These are phyloP conservation scores for Margarornis squamiger DNA, from an alignment of 2,797 vertebrate species.

Conservation along the genomic window DNA sequence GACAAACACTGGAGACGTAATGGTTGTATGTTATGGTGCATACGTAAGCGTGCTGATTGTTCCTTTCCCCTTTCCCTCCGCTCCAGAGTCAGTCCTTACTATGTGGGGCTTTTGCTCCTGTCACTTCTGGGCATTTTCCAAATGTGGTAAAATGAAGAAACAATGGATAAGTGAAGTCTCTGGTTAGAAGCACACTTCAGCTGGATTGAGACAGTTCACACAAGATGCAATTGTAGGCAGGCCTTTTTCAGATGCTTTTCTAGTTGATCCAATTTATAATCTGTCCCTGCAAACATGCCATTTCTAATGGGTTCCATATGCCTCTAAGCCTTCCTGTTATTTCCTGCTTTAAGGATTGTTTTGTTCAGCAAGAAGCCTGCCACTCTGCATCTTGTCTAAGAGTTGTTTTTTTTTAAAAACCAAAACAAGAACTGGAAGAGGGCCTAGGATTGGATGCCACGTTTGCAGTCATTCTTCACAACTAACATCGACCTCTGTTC, in stretches of 20 bases:
- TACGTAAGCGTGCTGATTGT: fast-evolving
- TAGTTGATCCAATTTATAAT: slow-evolving; percentile 62
- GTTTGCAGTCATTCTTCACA: slow-evolving; percentile 14
- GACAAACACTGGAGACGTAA: not conserved
- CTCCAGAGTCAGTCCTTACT: not conserved
- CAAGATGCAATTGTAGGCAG: slow-evolving; percentile 1
- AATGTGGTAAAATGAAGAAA: not conserved
- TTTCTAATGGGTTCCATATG: slow-evolving; percentile 67
- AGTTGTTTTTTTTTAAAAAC: not conserved
- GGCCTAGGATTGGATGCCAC: not conserved
- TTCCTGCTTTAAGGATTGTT: slow-evolving; percentile 34
- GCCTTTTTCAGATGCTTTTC: slow-evolving; percentile 48
- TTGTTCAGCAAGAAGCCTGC: slow-evolving; percentile 54
- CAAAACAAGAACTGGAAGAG: slow-evolving; percentile 40
- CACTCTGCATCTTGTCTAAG: slow-evolving; percentile 43
- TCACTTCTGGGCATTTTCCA: not conserved
- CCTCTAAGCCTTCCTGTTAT: slow-evolving; percentile 43
- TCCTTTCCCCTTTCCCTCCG: not conserved
- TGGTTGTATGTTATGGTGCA: not conserved
- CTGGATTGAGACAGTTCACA: slow-evolving; percentile 13
- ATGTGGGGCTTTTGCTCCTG: not conserved
- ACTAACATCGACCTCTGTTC: not conserved
- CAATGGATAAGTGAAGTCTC: not conserved
- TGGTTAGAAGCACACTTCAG: slow-evolving; percentile 1
- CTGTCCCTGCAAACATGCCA: slow-evolving; percentile 52